phyloP scores from a whole-genome alignment of 2,888 invertebrate genomes.

The Tipula helvola region DNA sequence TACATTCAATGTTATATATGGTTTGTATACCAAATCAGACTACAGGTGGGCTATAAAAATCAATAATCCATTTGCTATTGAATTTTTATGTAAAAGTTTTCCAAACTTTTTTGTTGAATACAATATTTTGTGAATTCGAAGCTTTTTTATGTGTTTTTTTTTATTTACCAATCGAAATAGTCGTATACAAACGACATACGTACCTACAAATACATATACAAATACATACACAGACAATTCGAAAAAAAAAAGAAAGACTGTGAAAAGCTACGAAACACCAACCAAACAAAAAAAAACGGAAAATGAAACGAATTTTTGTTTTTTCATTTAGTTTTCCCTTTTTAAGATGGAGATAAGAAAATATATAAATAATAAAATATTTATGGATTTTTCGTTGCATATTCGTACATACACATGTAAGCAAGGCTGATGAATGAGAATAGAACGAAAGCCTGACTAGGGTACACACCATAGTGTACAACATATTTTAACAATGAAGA shows the following conservation, averaged over 20 bases:
- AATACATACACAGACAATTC: background rate
- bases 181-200: background rate
- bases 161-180: background rate
- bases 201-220: background rate
- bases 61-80: background rate
- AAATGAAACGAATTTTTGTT: background rate
- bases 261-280: background rate
- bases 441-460: background rate
- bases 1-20: background rate
- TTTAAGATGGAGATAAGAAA: background rate
- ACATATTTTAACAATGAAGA: background rate
- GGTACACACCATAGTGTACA: background rate
- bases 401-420: background rate
- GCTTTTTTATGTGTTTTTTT: background rate
- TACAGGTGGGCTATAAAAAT: slow-evolving; percentile 4
- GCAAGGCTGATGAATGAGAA: background rate
- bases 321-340: background rate
- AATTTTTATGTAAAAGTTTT: background rate
- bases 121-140: background rate
- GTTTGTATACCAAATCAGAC: background rate
- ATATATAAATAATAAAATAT: background rate
- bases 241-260: background rate
- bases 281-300: background rate
- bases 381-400: background rate
- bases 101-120: background rate